These are phyloP conservation scores for Eupithecia centaureata DNA, from an alignment of 2,888 invertebrate species.

Conservation along the genomic window DNA sequence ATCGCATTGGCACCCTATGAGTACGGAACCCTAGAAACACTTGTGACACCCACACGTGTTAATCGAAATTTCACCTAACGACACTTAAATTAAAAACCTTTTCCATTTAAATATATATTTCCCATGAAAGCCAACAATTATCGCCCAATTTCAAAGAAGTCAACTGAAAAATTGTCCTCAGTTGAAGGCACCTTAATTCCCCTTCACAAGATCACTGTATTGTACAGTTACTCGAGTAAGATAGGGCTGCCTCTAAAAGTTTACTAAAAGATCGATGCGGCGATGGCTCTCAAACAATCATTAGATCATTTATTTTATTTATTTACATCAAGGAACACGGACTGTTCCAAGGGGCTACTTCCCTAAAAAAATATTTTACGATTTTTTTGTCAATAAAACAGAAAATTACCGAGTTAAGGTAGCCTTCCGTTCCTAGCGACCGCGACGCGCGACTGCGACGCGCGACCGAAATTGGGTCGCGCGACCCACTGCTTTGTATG, in stretches of 20 bases:
- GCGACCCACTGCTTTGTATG: too few relatives aligned
- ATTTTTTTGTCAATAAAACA: too few relatives aligned
- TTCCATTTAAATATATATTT: conserved; percentile 11
- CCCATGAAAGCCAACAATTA: conserved; percentile 23
- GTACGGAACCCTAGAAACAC: background rate
- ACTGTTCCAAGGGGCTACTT: too few relatives aligned
- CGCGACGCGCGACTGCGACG: too few relatives aligned
- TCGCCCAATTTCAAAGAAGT: conserved; percentile 37
- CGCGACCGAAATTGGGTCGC: too few relatives aligned
- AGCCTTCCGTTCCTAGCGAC: too few relatives aligned
- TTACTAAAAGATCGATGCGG: background rate
- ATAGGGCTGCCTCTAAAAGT: conserved; percentile 5
- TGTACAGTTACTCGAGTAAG: conserved; percentile 18
- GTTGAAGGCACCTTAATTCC: conserved; percentile 31
- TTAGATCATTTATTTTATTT: too few relatives aligned
- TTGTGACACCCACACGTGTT: conserved; percentile 6
- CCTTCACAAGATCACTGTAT: conserved; percentile 31
- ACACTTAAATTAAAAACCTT: conserved; percentile 11
- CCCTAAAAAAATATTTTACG: too few relatives aligned
- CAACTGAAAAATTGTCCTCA: conserved; percentile 34
- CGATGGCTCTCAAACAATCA: too few relatives aligned
- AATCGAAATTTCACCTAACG: background rate
- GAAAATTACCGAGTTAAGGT: too few relatives aligned
- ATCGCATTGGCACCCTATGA: background rate
- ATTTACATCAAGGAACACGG: too few relatives aligned